A percentile compares a stretch with the other conserved stretches of the same genome.
phyloP scores from a whole-genome alignment of 2,797 vertebrate genomes.

The Bradypodion pumilum region DNA sequence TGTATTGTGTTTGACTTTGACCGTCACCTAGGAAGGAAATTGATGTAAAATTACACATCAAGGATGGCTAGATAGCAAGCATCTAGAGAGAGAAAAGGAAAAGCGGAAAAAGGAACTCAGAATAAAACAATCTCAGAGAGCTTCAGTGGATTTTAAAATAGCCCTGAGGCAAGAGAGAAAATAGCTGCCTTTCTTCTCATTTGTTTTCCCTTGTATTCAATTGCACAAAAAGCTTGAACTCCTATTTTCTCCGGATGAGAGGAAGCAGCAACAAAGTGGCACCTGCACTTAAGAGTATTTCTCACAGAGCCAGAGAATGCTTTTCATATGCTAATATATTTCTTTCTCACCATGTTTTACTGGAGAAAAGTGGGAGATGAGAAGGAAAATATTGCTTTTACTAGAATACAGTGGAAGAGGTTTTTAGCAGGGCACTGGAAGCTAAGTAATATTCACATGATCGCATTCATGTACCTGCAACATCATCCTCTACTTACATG shows the following conservation, averaged over 20 bases:
- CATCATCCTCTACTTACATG: neutral
- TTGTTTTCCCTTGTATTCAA: constrained; percentile 3
- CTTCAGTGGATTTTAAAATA: constrained; percentile 13
- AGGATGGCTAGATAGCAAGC: neutral
- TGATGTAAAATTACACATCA: neutral
- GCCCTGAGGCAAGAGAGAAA: constrained; percentile 5
- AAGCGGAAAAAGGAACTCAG: neutral
- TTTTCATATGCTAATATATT: neutral
- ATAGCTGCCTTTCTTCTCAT: neutral
- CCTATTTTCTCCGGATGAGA: neutral
- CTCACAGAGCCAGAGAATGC: neutral
- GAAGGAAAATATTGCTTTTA: neutral
- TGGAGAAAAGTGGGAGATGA: neutral
- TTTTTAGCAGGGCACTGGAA: neutral
- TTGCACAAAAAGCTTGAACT: neutral
- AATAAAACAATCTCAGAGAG: neutral
- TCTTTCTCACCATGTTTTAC: neutral
- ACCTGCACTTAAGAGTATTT: neutral
- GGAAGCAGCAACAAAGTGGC: neutral
- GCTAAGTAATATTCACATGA: neutral
- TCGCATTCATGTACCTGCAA: neutral
- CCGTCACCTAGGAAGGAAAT: neutral
- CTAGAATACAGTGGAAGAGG: neutral
- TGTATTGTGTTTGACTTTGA: neutral
- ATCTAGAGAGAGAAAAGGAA: neutral